Conservation (phyloP, 2,797 vertebrate genomes). For the Fringilla coelebs region DNA sequence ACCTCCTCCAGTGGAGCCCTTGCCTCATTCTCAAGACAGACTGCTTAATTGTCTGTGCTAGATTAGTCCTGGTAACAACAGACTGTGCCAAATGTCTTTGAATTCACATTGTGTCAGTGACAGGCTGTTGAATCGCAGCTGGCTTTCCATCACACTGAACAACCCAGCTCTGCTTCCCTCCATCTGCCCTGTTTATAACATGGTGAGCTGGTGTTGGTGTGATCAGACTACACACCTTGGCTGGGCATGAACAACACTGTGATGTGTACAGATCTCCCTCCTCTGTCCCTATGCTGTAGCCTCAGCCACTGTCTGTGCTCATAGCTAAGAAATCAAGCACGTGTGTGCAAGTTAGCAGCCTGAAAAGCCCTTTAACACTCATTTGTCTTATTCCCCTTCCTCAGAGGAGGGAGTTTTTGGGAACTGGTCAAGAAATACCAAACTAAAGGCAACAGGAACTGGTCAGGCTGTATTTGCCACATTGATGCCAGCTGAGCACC, state of each 20-base stretch:
- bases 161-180: background rate
- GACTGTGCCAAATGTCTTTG: slow-evolving; percentile 52
- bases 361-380: background rate
- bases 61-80: slow-evolving; percentile 9
- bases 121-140: background rate
- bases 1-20: background rate
- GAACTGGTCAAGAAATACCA: background rate
- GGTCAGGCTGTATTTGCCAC: background rate
- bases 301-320: slow-evolving; percentile 14
- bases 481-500: background rate
- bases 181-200: background rate
- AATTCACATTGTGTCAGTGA: background rate
- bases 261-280: slow-evolving; percentile 56
- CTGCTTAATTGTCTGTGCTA: background rate
- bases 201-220: slow-evolving; percentile 25
- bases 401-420: slow-evolving; percentile 13
- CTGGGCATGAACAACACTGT: slow-evolving; percentile 67
- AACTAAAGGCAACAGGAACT: background rate
- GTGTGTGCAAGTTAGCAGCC: background rate
- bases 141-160: background rate
- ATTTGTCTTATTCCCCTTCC: background rate
- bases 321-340: slow-evolving; percentile 4
- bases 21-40: background rate
- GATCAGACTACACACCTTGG: slow-evolving; percentile 1
- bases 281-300: slow-evolving; percentile 10